A percentile compares a stretch with the other conserved stretches of the same genome.
phyloP scores from a whole-genome alignment of 2,797 vertebrate species.

The Merluccius polli region DNA sequence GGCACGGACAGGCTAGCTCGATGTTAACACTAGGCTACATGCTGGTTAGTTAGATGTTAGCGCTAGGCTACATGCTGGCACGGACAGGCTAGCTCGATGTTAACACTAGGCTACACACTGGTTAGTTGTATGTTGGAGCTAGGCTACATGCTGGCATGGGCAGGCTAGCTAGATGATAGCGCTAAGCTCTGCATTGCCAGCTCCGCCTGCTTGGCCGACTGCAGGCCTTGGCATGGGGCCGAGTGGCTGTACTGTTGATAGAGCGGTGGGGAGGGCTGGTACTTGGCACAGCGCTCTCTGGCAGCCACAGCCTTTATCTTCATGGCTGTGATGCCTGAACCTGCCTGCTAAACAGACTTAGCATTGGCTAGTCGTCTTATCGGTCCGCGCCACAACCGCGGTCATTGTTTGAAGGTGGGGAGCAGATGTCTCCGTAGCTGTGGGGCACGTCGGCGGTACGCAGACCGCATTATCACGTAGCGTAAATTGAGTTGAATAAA shows the following conservation, averaged over 20 bases:
- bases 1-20: no score
- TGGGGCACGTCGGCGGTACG: not conserved
- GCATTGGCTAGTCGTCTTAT: conserved; percentile 14
- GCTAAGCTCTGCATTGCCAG: conserved; percentile 41
- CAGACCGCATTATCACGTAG: not conserved
- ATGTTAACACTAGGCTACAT: no score
- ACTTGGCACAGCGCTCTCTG: conserved; percentile 31
- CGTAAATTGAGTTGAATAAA: not conserved
- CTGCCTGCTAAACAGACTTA: conserved; percentile 26
- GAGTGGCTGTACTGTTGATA: conserved; percentile 54
- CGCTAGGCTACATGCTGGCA: not conserved
- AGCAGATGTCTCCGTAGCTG: not conserved
- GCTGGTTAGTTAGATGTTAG: not conserved
- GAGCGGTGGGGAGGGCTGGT: conserved; percentile 27
- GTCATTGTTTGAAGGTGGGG: conserved; percentile 2
- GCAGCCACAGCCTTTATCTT: conserved; percentile 32
- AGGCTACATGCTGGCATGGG: conserved; percentile 46
- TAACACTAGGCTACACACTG: conserved; percentile 42
- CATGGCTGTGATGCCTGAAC: conserved; percentile 24
- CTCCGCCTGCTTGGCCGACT: conserved; percentile 50
- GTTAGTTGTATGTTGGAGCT: conserved; percentile 38
- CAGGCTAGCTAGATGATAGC: conserved; percentile 41
- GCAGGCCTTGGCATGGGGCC: conserved; percentile 44
- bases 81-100: conserved; percentile 10
- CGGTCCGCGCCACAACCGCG: conserved; percentile 2